Conservation (phyloP, 1,140 invertebrate genomes). For the Leptinotarsa texana region DNA sequence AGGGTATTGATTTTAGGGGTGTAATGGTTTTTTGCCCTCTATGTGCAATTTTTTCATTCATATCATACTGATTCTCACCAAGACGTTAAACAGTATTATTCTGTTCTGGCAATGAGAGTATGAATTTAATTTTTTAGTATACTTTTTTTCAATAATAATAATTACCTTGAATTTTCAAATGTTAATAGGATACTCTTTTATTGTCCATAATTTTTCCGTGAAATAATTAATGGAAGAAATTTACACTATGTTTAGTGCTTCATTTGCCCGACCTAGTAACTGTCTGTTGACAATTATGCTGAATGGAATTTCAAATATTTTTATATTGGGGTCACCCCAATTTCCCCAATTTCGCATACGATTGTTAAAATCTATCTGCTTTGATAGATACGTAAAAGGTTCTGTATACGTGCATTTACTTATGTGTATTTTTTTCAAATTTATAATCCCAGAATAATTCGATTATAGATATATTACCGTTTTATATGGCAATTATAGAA, state of each 20-base stretch:
- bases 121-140: background rate
- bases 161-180: background rate
- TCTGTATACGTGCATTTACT: no score
- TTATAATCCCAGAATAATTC: no score
- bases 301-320: slow-evolving; percentile 51
- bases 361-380: background rate
- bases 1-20: slow-evolving; percentile 38
- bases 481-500: no score
- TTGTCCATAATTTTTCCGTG: no score
- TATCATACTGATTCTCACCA: background rate
- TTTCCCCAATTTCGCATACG: slow-evolving; percentile 40
- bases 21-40: slow-evolving; percentile 4
- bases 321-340: slow-evolving; percentile 47
- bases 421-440: no score
- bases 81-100: no score
- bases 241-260: background rate
- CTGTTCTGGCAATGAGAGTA: no score
- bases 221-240: no score
- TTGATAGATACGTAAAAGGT: no score
- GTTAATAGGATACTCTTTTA: no score
- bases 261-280: slow-evolving; percentile 37
- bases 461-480: no score
- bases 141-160: background rate
- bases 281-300: slow-evolving; percentile 42
- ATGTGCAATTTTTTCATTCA: background rate